A percentile compares a stretch with the other conserved stretches of the same genome.
These are phyloP conservation scores for Chydorus sphaericus DNA, from an alignment of 2,888 invertebrate species.

Conservation along the genomic window DNA sequence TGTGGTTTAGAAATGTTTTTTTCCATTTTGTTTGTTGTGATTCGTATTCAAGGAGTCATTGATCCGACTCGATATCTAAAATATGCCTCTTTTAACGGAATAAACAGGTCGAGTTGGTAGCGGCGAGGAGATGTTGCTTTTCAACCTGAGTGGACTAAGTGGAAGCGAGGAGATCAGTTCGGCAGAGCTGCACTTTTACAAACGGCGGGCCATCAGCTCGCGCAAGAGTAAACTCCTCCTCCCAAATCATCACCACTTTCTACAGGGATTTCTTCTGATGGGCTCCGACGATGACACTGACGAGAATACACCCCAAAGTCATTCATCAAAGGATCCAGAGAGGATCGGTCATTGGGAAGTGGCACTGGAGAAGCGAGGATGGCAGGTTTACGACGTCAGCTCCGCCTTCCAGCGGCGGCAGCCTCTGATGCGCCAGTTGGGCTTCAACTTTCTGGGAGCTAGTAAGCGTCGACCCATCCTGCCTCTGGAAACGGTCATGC, in stretches of 20 bases:
- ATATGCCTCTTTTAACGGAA: too few species aligned
- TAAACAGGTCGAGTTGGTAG: constrained; percentile 10
- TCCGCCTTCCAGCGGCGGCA: constrained; percentile 12
- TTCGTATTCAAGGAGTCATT: too few species aligned
- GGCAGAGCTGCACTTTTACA: constrained; percentile 29
- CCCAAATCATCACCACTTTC: constrained; percentile 12
- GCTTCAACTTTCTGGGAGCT: constrained; percentile 14
- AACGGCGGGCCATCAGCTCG: constrained; percentile 13
- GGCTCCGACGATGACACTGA: background rate
- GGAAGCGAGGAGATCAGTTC: constrained; percentile 25
- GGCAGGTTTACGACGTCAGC: constrained; percentile 14
- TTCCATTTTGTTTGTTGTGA: too few species aligned
- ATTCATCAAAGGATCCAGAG: too few species aligned
- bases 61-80: too few species aligned
- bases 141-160: constrained; percentile 25
- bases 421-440: too few species aligned
- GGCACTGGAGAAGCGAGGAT: constrained; percentile 9
- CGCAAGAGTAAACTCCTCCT: constrained; percentile 1
- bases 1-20: too few species aligned
- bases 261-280: constrained; percentile 7
- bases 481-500: constrained; percentile 13
- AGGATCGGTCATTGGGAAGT: constrained; percentile 12
- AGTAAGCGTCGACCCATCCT: constrained; percentile 17
- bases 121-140: constrained; percentile 26
- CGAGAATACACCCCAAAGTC: too few species aligned